A percentile compares a stretch with the other conserved stretches of the same genome.
Conservation (phyloP, 1,140 invertebrate genomes). For the Drosophila kanapiae region DNA sequence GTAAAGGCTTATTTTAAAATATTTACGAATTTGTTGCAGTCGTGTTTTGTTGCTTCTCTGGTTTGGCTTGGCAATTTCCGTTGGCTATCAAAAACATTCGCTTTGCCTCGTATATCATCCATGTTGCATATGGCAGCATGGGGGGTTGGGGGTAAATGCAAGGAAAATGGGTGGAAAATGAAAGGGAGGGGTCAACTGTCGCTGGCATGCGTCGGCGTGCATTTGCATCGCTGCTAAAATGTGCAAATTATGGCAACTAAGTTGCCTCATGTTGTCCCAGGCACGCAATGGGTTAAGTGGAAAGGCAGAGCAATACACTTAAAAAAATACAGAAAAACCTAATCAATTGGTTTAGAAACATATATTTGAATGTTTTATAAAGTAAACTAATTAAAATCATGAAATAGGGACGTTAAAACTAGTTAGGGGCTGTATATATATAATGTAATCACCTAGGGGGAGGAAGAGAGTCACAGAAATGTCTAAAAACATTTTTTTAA, state of each 20-base stretch:
- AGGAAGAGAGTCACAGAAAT: too few species aligned
- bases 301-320: background rate
- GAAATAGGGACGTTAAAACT: too few species aligned
- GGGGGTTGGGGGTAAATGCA: background rate
- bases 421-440: too few species aligned
- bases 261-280: conserved; percentile 68
- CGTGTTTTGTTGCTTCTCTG: conserved; percentile 46
- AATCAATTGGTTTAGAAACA: background rate
- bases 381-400: background rate
- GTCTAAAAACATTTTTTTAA: too few species aligned
- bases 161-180: background rate
- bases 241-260: conserved; percentile 81
- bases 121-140: conserved; percentile 28
- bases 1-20: conserved; percentile 47
- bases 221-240: conserved; percentile 64
- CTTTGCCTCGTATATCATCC: conserved; percentile 44
- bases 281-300: conserved; percentile 57
- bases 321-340: background rate
- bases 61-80: conserved; percentile 71
- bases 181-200: conserved; percentile 43
- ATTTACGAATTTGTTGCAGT: conserved; percentile 61
- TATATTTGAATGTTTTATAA: background rate
- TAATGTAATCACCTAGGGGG: too few species aligned
- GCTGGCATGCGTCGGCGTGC: conserved; percentile 57
- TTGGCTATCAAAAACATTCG: conserved; percentile 71